These are phyloP conservation scores for Diorhabda elongata DNA, from an alignment of 1,140 invertebrate genomes.

Conservation along the genomic window DNA sequence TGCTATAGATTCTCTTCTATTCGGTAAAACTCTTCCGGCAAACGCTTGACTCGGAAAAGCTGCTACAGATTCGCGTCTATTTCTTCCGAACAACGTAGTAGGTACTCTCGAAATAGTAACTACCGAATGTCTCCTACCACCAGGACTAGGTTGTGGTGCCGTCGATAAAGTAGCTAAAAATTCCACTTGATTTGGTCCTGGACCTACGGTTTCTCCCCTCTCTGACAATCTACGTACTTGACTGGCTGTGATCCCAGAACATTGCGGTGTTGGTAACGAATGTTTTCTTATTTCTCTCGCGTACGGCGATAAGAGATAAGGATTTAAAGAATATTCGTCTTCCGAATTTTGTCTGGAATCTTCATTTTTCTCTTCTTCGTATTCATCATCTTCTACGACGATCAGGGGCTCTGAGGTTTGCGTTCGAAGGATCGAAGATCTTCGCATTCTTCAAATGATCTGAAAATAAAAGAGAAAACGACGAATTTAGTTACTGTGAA, in stretches of 20 bases:
- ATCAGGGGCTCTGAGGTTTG: slow-evolving; percentile 66
- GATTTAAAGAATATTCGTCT: slow-evolving; percentile 68
- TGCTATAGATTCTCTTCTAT: slow-evolving; percentile 50
- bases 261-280: slow-evolving; percentile 75
- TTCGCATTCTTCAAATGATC: slow-evolving; percentile 41
- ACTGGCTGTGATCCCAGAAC: slow-evolving; percentile 77
- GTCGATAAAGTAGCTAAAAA: slow-evolving; percentile 75
- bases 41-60: slow-evolving; percentile 57
- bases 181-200: slow-evolving; percentile 66
- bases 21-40: slow-evolving; percentile 44
- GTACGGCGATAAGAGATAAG: slow-evolving; percentile 75
- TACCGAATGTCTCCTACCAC: slow-evolving; percentile 74
- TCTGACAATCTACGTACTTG: slow-evolving; percentile 77
- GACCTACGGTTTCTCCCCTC: slow-evolving; percentile 66
- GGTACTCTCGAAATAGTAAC: slow-evolving; percentile 78
- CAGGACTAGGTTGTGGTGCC: slow-evolving; percentile 62
- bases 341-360: slow-evolving; percentile 59
- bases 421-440: slow-evolving; percentile 50
- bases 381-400: slow-evolving; percentile 73
- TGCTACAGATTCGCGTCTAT: slow-evolving; percentile 73
- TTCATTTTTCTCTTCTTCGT: slow-evolving; percentile 53
- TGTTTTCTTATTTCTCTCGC: slow-evolving; percentile 66
- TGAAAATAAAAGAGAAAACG: slow-evolving; percentile 14
- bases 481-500: not conserved
- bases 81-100: slow-evolving; percentile 66